Evolutionary conservation across 2,888 invertebrate genomes (phyloP).

Genomic region (Orthosia cruda): DNA sequence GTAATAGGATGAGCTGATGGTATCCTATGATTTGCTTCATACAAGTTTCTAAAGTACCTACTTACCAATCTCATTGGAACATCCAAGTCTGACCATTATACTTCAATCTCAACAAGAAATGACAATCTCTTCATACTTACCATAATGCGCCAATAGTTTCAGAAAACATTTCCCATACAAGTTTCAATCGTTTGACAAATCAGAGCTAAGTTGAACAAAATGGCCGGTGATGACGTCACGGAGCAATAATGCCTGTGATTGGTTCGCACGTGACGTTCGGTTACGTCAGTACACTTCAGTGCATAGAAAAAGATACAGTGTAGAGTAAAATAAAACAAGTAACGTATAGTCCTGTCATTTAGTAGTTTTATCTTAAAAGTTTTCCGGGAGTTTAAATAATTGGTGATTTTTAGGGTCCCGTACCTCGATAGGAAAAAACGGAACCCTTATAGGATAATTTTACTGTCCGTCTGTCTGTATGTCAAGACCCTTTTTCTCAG

Average conservation of each 20-base stretch:
- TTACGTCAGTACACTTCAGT: slow-evolving; percentile 69
- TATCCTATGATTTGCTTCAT: slow-evolving; percentile 12
- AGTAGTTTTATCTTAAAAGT: too few species aligned
- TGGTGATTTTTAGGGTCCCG: too few species aligned
- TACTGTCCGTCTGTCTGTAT: too few species aligned
- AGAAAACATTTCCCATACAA: slow-evolving; percentile 61
- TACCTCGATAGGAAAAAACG: too few species aligned
- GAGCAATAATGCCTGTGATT: slow-evolving; percentile 80
- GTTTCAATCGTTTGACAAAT: slow-evolving; percentile 77
- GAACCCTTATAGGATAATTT: too few species aligned
- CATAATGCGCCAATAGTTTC: slow-evolving; percentile 41
- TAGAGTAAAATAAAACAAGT: neutral
- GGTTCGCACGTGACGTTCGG: slow-evolving; percentile 80
- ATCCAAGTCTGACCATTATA: slow-evolving; percentile 54
- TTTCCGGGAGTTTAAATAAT: too few species aligned
- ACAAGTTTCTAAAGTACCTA: neutral
- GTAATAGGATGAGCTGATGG: slow-evolving; percentile 6
- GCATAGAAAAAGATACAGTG: slow-evolving; percentile 51
- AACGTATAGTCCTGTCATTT: too few species aligned
- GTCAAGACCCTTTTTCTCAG: too few species aligned
- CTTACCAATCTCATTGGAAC: slow-evolving; percentile 15
- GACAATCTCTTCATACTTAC: slow-evolving; percentile 54
- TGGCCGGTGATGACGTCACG: slow-evolving; percentile 84
- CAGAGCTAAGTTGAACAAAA: slow-evolving; percentile 70
- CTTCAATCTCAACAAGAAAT: slow-evolving; percentile 52